Percentiles rank a stretch among this genome's conserved stretches.
phyloP scores from a whole-genome alignment of 2,113 vertebrate species.

The Accipiter cooperii region DNA sequence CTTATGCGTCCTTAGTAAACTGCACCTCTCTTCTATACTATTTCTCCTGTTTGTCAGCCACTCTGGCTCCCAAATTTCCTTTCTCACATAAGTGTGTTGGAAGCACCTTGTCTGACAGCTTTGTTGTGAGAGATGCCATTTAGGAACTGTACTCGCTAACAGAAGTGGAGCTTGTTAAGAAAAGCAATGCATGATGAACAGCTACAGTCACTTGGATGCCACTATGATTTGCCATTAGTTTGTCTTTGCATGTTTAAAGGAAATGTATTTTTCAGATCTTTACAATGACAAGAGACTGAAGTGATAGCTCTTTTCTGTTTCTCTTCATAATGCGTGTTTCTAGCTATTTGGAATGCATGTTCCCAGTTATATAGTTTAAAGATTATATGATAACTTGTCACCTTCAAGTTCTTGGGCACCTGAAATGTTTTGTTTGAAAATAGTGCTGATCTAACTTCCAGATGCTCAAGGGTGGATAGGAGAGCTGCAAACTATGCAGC shows the following conservation, averaged over 20 bases:
- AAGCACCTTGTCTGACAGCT: not conserved
- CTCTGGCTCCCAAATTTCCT: not conserved
- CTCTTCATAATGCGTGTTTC: not conserved
- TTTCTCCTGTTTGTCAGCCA: not conserved
- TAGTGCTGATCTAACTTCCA: not conserved
- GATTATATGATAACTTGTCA: not conserved
- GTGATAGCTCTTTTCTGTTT: not conserved
- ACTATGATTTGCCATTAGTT: not conserved
- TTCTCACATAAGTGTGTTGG: not conserved
- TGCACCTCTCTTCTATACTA: not conserved
- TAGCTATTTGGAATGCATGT: not conserved
- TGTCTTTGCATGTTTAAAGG: not conserved
- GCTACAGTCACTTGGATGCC: not conserved
- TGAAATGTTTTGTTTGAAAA: not conserved
- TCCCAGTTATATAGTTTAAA: not conserved
- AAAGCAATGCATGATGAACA: not conserved
- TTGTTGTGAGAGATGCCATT: not conserved
- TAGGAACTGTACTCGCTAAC: not conserved
- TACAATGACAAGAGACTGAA: not conserved
- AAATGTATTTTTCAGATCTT: not conserved
- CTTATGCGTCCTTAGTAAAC: not conserved
- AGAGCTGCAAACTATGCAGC: not conserved
- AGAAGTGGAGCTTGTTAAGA: not conserved
- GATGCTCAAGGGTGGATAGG: not conserved
- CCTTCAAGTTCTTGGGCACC: not conserved